Base-by-base conservation (phyloP, 2,888 invertebrate genomes). In the Lycaena phlaeas region DNA sequence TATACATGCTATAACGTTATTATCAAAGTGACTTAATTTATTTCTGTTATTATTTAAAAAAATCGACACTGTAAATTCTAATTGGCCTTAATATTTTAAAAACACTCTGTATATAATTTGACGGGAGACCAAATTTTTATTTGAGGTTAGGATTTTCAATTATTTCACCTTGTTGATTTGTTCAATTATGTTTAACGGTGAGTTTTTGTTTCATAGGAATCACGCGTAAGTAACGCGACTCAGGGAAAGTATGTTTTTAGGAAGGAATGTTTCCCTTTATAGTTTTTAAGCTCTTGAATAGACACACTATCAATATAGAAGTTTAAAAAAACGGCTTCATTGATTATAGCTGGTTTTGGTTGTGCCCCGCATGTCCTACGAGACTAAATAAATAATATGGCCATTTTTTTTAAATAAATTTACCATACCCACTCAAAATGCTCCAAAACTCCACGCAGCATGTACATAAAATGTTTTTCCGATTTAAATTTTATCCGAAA, bases 121-220 rank as follows among this genome's bases (percentile, higher is more conserved):
- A n/a, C n/a, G n/a, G n/a, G n/a, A n/a, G n/a, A n/a, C n/a, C n/a
- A n/a, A n/a, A n/a, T n/a, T n/a, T n/a, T n/a, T n/a, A n/a, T n/a
- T n/a, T n/a, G n/a, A n/a, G 40, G 25, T 37, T 40, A 52, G 51
- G 43, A 50, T 52, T 49, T 44, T 50, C 44, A 50, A 55, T 55
- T 53, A 44, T 56, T 55, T 54, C 40, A 15, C 39, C 39, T 26
- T 51, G 53, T 61, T 60, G 43, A 48, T 38, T 54, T 34, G 11
- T 64, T 65, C 55, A 53, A 61, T 65, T 61, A 52, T 66, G 53
- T 74, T 67, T 81, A 77, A 79, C 63, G 61, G 54, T 53, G 54
- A 74, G 67, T 84, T 82, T 84, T 75, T 78, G 75, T 81, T 76
- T 63, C 81, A 78, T 85, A 85, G 85, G 85, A 85, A 85, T 75